Base-by-base conservation (phyloP, 2,888 invertebrate species). In the Ochropleura plecta region DNA sequence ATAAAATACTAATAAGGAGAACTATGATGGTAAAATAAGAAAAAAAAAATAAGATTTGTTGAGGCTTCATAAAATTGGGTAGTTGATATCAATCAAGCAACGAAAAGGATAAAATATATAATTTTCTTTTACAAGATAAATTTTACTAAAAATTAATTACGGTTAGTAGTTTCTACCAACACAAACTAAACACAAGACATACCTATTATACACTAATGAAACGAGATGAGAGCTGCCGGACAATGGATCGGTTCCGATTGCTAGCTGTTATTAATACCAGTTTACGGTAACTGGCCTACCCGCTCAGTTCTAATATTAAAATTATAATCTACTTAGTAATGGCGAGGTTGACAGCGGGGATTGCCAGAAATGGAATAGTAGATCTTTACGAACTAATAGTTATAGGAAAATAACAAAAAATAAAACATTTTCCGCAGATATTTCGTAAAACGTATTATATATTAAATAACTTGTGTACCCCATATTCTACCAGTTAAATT, bases 221-320 rank as follows among this genome's bases (percentile, higher is more conserved):
- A 63, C 16, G 16, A 51, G 44, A 62, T 12, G 20, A 48, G 74
- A 30, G 48, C 42, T 18, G 49, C 10, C 16, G 10, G 7, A 12
- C n/a, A 49, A 65, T 65, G 49, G 76, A 65, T 49, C 49, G n/a
- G 49, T 49, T 75, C 30, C 76, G 16, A n/a, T 64, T 44, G n/a
- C 42, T 8, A n/a, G 16, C 20, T 20, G 60, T 5, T 74, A 62
- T 63, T 62, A 53, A 48, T 73, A 74, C 8, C 53, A 62, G 53
- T 63, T 48, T 62, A 14, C 14, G 10, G 48, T 18, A 14, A 53
- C 51, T 18, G 51, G 46, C 40, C 60, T 40, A 57, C 48, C 18
- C 20, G 49, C 16, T 16, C 49, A 49, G 16, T 14, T 2, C 14
- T 49, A 16, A 16, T 49, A 49, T 5, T 49, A 49, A 7, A 49